Base-by-base conservation (phyloP, 2,888 invertebrate species). In the Tryphoninae sp. region DNA sequence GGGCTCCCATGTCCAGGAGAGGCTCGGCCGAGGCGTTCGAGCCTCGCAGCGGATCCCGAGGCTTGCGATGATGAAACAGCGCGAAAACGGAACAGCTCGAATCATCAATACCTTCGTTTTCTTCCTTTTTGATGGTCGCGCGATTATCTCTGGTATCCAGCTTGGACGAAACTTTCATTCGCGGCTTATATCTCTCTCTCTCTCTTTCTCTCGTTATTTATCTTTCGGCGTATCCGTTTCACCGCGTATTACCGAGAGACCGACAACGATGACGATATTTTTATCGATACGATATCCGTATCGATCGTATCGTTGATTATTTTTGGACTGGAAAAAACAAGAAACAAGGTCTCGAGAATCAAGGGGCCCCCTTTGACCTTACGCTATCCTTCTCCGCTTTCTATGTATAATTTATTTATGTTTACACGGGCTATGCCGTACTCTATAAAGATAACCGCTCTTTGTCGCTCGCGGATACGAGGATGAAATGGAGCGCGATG, bases 1-100 rank as follows among this genome's bases (percentile, higher is more conserved):
- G 84, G 49, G 88, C 87, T 74, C 88, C 89, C 91, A 94, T 93
- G 77, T 94, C 94, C 83, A 91, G 87, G 65, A 91, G 83, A 19
- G 90, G 90, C 75, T 90, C 90, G 59, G 89, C 87, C 81, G 91
- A 91, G 74, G 88, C 87, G 84, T 86, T 88, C 42, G 88, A 88
- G 80, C 89, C 88, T 80, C 87, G 86, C 6, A 86, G 82, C 59
- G 89, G 87, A 75, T 89, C 88, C 88, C 89, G 89, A 87, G 89
- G 89, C 88, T 86, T 86, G 22, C 84, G 85, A 82, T 83, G 81
- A 78, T 84, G 84, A 80, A 85, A 86, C 86, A 87, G 80, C 65
- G 83, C 80, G 83, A 83, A 81, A 26, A 93, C 92, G 61, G 93
- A 76, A 40, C 78, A 81, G 40, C 79, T 82, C 26, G 82, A 81